Percentiles rank a stretch among this genome's conserved stretches.
These are phyloP conservation scores for Danaus plexippus DNA, from an alignment of 1,140 invertebrate genomes.

Conservation along the genomic window DNA sequence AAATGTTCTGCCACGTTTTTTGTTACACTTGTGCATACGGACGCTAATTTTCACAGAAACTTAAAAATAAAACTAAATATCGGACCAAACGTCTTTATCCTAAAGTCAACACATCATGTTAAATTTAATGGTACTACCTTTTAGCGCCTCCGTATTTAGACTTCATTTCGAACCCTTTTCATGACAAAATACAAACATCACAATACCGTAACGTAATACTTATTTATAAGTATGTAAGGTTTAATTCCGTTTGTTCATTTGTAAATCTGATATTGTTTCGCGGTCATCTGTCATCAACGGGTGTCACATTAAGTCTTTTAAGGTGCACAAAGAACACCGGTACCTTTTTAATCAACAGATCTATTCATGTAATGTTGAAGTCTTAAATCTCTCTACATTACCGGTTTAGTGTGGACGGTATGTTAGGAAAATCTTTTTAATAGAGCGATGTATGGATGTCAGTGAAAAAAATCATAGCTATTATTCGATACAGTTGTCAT, in stretches of 20 bases:
- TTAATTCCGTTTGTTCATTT: constrained; percentile 15
- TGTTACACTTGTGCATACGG: constrained; percentile 3
- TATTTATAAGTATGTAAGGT: constrained; percentile 15
- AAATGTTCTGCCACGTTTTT: constrained; percentile 8
- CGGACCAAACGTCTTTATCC: constrained; percentile 34
- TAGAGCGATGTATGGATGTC: constrained; percentile 9
- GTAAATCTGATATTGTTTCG: constrained; percentile 20
- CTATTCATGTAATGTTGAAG: constrained; percentile 16
- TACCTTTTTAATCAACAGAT: constrained; percentile 36
- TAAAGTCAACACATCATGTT: constrained; percentile 29
- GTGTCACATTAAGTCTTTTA: constrained; percentile 57
- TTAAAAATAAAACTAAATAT: constrained; percentile 18
- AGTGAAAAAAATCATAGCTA: too few relatives aligned
- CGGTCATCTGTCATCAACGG: constrained; percentile 60
- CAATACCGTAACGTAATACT: constrained; percentile 5
- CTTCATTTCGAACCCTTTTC: constrained; percentile 36
- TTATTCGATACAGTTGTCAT: too few relatives aligned
- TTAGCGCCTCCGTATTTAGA: constrained; percentile 61
- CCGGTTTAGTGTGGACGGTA: constrained; percentile 2
- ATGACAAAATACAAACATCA: constrained; percentile 25
- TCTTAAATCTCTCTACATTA: constrained; percentile 10
- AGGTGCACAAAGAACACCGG: constrained; percentile 40
- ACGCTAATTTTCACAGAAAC: constrained; percentile 33
- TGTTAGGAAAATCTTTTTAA: not conserved
- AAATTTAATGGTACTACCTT: constrained; percentile 46